Conservation (phyloP, 2,113 vertebrate species). For the Albula goreensis region DNA sequence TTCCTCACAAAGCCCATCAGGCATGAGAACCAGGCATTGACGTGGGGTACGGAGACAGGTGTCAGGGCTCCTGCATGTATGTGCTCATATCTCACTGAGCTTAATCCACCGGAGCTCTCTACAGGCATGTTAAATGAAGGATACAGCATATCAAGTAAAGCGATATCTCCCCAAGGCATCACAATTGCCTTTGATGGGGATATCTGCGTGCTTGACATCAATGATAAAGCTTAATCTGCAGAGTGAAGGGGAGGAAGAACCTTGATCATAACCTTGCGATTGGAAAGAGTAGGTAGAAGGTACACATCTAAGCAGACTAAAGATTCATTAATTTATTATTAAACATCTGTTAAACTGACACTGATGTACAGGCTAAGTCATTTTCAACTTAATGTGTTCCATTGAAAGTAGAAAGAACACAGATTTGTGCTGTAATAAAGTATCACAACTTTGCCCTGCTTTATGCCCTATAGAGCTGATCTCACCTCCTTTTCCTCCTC, state of each 20-base stretch:
- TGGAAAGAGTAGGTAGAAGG: slow-evolving; percentile 15
- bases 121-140: slow-evolving; percentile 23
- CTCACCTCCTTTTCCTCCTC: not conserved
- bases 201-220: slow-evolving; percentile 23
- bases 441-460: not conserved
- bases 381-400: not conserved
- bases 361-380: not conserved
- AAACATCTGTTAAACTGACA: not conserved
- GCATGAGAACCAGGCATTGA: slow-evolving; percentile 22
- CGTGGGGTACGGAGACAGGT: slow-evolving; percentile 11
- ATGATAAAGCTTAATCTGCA: slow-evolving; percentile 23
- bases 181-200: slow-evolving; percentile 19
- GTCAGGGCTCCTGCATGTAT: not conserved
- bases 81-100: slow-evolving; percentile 4
- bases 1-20: slow-evolving; percentile 24
- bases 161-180: slow-evolving; percentile 28
- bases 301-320: slow-evolving; percentile 9
- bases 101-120: slow-evolving; percentile 17
- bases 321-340: not conserved
- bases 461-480: not conserved
- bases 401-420: not conserved
- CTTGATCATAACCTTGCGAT: slow-evolving; percentile 16
- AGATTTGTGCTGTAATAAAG: not conserved
- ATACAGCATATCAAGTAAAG: slow-evolving; percentile 30
- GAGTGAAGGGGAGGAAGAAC: slow-evolving; percentile 5